Evolutionary conservation across 1,140 invertebrate species (phyloP).

Genomic region (Paramacrobiotus metropolitanus): DNA sequence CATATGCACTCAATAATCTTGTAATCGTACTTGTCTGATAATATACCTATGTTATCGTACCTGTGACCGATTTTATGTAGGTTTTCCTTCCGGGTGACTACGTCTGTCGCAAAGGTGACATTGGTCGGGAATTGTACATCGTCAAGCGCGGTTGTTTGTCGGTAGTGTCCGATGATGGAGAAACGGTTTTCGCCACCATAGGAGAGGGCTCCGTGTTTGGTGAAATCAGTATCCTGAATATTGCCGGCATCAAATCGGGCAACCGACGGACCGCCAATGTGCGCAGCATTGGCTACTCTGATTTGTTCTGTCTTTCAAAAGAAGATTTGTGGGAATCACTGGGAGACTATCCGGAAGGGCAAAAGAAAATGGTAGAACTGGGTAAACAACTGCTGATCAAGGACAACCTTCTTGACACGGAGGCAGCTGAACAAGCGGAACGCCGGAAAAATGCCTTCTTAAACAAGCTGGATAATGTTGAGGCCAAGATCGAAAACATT

Average conservation of each 20-base stretch:
- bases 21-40: too few species aligned
- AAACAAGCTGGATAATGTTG: background rate
- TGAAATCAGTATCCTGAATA: slow-evolving; percentile 39
- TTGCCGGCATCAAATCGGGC: slow-evolving; percentile 33
- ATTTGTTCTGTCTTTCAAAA: slow-evolving; percentile 27
- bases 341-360: slow-evolving; percentile 7
- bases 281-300: slow-evolving; percentile 24
- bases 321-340: slow-evolving; percentile 29
- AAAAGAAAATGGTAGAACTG: slow-evolving; percentile 45
- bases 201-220: too few species aligned
- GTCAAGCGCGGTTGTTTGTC: too few species aligned
- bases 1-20: too few species aligned
- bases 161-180: too few species aligned
- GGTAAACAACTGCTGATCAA: slow-evolving; percentile 70
- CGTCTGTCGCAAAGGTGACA: too few species aligned
- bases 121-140: too few species aligned
- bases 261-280: slow-evolving; percentile 26
- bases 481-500: background rate
- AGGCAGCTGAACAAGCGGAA: background rate
- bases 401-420: slow-evolving; percentile 59
- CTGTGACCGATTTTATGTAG: too few species aligned
- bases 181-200: too few species aligned
- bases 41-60: too few species aligned
- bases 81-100: too few species aligned
- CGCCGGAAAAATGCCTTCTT: background rate